phyloP scores from a whole-genome alignment of 2,797 vertebrate species.

The Synaphobranchus kaupii region DNA sequence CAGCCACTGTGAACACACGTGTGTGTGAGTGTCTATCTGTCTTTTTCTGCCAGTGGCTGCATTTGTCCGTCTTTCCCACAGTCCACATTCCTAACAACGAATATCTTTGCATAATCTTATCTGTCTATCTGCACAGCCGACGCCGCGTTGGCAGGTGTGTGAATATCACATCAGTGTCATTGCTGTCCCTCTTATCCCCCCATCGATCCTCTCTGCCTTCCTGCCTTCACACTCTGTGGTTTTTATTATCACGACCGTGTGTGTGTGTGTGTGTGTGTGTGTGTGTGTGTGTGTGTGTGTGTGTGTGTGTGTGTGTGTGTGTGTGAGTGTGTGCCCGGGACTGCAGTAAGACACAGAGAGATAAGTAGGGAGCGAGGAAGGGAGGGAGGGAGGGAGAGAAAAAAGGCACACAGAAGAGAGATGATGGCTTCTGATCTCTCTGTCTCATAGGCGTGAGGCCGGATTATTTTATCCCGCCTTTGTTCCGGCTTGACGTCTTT shows the following conservation, averaged over 20 bases:
- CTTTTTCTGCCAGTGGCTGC: slow-evolving; percentile 13
- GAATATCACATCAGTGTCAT: background rate
- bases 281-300: slow-evolving; percentile 75
- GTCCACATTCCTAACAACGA: slow-evolving; percentile 10
- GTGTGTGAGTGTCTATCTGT: background rate
- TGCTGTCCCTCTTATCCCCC: slow-evolving; percentile 49
- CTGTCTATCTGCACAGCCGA: background rate
- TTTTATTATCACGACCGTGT: slow-evolving; percentile 72
- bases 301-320: slow-evolving; percentile 75
- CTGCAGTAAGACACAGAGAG: slow-evolving; percentile 47
- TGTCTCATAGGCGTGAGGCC: no score
- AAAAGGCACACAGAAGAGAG: slow-evolving; percentile 41
- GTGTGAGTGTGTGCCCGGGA: slow-evolving; percentile 74
- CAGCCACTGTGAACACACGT: background rate
- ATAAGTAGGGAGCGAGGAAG: background rate
- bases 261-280: slow-evolving; percentile 75
- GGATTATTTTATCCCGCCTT: no score
- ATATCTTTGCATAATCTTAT: background rate
- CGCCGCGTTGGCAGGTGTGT: background rate
- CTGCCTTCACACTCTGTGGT: slow-evolving; percentile 65
- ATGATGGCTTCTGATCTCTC: slow-evolving; percentile 67
- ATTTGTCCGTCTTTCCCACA: slow-evolving; percentile 1
- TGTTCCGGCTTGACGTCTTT: no score
- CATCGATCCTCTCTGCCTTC: background rate
- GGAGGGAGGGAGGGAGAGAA: slow-evolving; percentile 30